phyloP scores from a whole-genome alignment of 2,888 invertebrate species.

The Litoditis marina region DNA sequence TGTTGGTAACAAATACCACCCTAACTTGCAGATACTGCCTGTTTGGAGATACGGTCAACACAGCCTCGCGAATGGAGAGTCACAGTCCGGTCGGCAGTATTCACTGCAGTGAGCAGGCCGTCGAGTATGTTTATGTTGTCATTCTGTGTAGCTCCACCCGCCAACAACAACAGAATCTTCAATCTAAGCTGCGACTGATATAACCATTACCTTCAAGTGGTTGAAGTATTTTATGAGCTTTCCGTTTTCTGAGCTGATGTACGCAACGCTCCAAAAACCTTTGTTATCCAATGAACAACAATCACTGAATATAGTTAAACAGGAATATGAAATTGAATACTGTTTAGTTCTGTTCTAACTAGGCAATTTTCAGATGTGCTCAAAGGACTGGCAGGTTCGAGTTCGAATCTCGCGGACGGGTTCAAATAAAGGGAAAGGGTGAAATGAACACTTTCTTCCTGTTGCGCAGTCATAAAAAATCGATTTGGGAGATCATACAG shows the following conservation, averaged over 20 bases:
- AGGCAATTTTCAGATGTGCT: slow-evolving; percentile 32
- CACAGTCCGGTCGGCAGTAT: slow-evolving; percentile 49
- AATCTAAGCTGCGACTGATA: neutral
- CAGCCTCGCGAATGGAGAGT: slow-evolving; percentile 51
- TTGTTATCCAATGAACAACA: no score
- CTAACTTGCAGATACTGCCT: slow-evolving; percentile 48
- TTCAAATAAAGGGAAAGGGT: slow-evolving; percentile 53
- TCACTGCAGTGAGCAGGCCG: slow-evolving; percentile 48
- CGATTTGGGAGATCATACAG: slow-evolving; percentile 57
- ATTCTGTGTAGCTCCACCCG: no score
- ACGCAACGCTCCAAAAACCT: no score
- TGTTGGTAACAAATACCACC: no score
- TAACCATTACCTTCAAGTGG: no score
- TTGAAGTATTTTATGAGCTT: no score
- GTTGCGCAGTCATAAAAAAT: slow-evolving; percentile 48
- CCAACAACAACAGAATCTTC: slow-evolving; percentile 1
- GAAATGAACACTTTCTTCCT: slow-evolving; percentile 57
- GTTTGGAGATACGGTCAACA: slow-evolving; percentile 55
- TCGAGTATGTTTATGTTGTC: slow-evolving; percentile 23
- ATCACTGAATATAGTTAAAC: neutral
- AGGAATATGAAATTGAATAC: neutral
- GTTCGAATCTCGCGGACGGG: slow-evolving; percentile 49
- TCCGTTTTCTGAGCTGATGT: no score
- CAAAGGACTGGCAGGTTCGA: slow-evolving; percentile 51
- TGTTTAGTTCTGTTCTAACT: neutral